phyloP scores from a whole-genome alignment of 2,113 vertebrate species.

The Cervus canadensis region DNA sequence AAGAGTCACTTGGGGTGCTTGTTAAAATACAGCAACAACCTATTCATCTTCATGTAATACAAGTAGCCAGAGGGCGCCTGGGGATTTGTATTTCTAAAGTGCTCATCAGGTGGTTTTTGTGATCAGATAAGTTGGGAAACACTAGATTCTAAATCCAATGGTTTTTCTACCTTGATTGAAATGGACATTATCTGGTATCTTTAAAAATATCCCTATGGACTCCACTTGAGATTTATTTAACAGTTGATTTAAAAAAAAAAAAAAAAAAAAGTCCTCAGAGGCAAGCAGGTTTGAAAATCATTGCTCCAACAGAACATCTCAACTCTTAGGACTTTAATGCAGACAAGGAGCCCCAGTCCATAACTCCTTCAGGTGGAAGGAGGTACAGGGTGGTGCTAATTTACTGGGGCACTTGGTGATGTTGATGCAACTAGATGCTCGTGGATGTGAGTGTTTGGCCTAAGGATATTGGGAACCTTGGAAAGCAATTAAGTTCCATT shows the following conservation, averaged over 20 bases:
- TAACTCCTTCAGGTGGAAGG: not conserved
- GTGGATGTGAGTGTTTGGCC: conserved; percentile 29
- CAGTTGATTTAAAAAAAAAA: not conserved
- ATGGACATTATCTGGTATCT: not conserved
- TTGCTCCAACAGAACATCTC: not conserved
- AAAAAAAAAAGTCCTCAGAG: not conserved
- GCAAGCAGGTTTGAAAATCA: not conserved
- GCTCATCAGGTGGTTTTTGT: not conserved
- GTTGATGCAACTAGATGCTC: not conserved
- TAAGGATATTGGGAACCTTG: not conserved
- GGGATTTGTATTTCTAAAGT: not conserved
- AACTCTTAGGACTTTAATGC: not conserved
- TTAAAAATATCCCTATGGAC: not conserved
- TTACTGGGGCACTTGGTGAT: not conserved
- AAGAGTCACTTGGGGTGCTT: not conserved
- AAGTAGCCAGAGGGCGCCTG: not conserved
- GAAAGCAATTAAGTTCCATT: conserved; percentile 28
- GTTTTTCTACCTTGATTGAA: not conserved
- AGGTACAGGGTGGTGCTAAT: not conserved
- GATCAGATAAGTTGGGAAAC: not conserved
- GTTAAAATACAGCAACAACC: not conserved
- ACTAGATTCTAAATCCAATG: not conserved
- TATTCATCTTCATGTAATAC: not conserved
- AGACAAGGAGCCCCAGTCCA: not conserved
- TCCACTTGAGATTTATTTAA: not conserved